Evolutionary conservation across 1,140 invertebrate species (phyloP), one percentile per base, ranked within the genome.

Genomic region (Chironomus tepperi): DNA sequence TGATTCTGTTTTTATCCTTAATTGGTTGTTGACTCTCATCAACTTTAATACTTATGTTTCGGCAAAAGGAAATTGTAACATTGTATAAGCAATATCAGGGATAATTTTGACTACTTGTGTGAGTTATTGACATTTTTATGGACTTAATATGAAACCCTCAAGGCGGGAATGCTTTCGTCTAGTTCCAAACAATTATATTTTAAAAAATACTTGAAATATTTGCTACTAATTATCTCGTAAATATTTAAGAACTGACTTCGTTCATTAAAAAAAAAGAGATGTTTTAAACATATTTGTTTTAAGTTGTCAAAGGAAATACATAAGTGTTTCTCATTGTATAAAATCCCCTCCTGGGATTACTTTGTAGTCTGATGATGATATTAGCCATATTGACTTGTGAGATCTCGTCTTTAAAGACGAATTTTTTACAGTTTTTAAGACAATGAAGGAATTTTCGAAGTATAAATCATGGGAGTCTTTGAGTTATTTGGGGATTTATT

Each of bases 1-100:
- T 57, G 9, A 10, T 12, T 70, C 65, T 21, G 65, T 70, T 70
- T 70, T 70, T 15, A 70, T 18, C 65, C 65, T 70, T 70, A 70
- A 70, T 70, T 70, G 65, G 15, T 70, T 70, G 65, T 70, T 16
- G 65, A 57, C 47, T 12, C 47, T 57, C 47, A 57, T 57, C 47
- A n/a, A 57, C 10, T 57, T 57, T 57, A 15, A 57, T n/a, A n/a
- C 47, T 12, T n/a, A 57, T 57, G 9, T 10, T n/a, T 57, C 9
- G 2, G 47, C 47, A 57, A 57, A n/a, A 57, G 47, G n/a, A 57
- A 57, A 57, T n/a, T 12, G 10, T 3, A 57, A 12, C n/a, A 12
- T 57, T 57, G 9, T 57, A 12, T 2, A 12, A 12, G 47, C 2
- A 12, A 12, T 57, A 12, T 10, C 47, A 57, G 47, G 9, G 47